These are phyloP conservation scores for Agrilus planipennis DNA, from an alignment of 1,140 invertebrate genomes.

Conservation along the genomic window DNA sequence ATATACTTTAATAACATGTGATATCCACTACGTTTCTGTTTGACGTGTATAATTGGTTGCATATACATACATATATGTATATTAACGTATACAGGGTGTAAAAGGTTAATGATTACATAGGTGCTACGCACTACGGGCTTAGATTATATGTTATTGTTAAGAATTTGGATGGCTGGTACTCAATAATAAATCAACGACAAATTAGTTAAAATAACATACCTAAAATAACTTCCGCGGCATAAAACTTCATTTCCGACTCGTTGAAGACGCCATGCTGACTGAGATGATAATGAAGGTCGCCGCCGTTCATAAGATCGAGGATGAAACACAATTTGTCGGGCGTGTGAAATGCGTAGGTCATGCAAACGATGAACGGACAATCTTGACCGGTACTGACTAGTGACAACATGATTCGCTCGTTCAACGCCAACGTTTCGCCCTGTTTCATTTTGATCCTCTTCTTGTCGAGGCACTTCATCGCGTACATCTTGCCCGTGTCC, in stretches of 20 bases:
- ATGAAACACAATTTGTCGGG: conserved; percentile 99
- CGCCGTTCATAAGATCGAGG: conserved; percentile 98
- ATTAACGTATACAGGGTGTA: too few relatives aligned
- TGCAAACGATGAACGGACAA: conserved; percentile 99
- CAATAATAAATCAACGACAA: too few relatives aligned
- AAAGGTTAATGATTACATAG: too few relatives aligned
- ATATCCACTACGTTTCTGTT: too few relatives aligned
- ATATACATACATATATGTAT: too few relatives aligned
- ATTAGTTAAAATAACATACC: conserved; percentile 38
- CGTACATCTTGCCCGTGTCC: conserved; percentile 99
- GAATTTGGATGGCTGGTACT: too few relatives aligned
- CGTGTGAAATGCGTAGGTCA: conserved; percentile 99
- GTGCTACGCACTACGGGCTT: too few relatives aligned
- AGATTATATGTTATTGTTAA: too few relatives aligned
- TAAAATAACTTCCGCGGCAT: conserved; percentile 92
- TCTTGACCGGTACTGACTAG: conserved; percentile 98
- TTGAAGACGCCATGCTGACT: conserved; percentile 99
- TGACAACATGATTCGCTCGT: conserved; percentile 98
- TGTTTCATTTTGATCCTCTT: conserved; percentile 99
- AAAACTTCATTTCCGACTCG: conserved; percentile 98
- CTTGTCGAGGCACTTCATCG: conserved; percentile 99
- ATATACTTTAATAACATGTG: too few relatives aligned
- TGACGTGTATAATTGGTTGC: too few relatives aligned
- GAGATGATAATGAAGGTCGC: conserved; percentile 99
- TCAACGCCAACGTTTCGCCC: conserved; percentile 96